Conservation (phyloP, 2,888 invertebrate species). For the Heliconius cydno region DNA sequence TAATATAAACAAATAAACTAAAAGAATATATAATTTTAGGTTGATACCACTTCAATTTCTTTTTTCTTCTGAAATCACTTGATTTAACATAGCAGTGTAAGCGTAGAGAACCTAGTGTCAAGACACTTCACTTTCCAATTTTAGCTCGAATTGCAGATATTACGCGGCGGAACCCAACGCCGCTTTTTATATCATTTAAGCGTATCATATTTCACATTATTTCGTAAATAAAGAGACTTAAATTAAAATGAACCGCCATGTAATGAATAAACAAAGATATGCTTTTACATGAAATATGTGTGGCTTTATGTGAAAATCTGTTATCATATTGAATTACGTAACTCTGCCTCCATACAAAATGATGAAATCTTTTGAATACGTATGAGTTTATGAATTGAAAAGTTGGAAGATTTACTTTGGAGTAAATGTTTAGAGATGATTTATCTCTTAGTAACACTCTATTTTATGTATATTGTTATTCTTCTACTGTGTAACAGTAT, state of each 20-base stretch:
- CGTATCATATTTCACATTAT: not conserved
- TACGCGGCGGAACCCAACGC: not conserved
- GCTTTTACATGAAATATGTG: conserved; percentile 1
- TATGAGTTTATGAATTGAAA: not conserved
- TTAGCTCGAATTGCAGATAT: no score
- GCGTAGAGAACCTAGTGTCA: not conserved
- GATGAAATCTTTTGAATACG: not conserved
- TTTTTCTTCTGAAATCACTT: no score
- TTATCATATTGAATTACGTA: not conserved
- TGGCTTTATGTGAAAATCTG: not conserved
- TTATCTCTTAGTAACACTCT: not conserved
- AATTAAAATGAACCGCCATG: not conserved
- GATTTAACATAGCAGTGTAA: not conserved
- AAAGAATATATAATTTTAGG: not conserved
- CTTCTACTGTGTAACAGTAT: no score
- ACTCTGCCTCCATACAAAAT: not conserved
- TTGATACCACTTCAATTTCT: no score
- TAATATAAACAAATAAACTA: not conserved
- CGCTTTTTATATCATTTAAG: not conserved
- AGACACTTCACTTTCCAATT: not conserved
- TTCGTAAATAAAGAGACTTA: not conserved
- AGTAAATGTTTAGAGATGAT: not conserved
- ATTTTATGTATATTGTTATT: not conserved
- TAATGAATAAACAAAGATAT: conserved; percentile 19
- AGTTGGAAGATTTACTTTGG: not conserved